Conservation (phyloP, 2,113 vertebrate species). For the Etia nguti region DNA sequence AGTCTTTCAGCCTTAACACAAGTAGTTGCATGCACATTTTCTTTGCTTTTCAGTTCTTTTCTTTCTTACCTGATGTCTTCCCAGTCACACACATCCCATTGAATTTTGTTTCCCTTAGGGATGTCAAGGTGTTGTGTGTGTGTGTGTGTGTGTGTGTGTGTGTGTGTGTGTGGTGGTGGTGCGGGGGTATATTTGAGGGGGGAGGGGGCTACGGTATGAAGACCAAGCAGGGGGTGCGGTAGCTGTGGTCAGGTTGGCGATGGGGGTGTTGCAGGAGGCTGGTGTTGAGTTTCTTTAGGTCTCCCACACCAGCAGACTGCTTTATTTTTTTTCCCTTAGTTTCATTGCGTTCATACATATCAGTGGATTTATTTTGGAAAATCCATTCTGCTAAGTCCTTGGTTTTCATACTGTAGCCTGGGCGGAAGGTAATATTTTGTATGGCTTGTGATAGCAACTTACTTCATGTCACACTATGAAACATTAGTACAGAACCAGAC, state of each 20-base stretch:
- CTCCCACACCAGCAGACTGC: constrained; percentile 23
- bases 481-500: neutral
- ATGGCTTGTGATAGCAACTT: neutral
- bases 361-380: neutral
- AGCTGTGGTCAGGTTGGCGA: constrained; percentile 19
- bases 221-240: constrained; percentile 3
- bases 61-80: neutral
- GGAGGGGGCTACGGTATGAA: neutral
- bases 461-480: neutral
- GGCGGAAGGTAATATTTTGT: neutral
- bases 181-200: neutral
- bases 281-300: constrained; percentile 56
- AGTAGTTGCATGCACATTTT: neutral
- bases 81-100: neutral
- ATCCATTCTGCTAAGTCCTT: neutral
- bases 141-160: too few species aligned
- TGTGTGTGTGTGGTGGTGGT: too few species aligned
- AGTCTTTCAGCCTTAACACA: neutral
- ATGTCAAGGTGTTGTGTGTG: constrained; percentile 3
- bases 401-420: neutral
- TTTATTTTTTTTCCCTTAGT: neutral
- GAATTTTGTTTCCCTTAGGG: neutral
- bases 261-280: neutral
- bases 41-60: neutral
- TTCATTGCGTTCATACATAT: neutral